A percentile compares a stretch with the other conserved stretches of the same genome.
Evolutionary conservation across 1,140 invertebrate species (phyloP).

Genomic region (Oncopeltus fasciatus): DNA sequence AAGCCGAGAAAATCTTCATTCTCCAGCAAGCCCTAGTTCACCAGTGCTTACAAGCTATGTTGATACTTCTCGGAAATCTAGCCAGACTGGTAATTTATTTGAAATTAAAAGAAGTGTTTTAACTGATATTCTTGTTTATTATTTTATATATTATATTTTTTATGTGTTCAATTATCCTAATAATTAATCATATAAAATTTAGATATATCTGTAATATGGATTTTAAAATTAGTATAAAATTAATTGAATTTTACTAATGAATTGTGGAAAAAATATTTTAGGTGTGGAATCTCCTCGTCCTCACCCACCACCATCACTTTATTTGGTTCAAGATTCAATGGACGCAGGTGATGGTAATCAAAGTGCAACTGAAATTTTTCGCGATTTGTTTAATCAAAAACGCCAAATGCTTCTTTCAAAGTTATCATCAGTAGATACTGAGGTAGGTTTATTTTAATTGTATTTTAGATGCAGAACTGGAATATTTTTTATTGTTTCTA

Average conservation of each 20-base stretch:
- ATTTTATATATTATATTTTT: too few species aligned
- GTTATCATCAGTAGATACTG: constrained; percentile 75
- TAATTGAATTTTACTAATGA: too few species aligned
- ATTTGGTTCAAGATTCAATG: constrained; percentile 16
- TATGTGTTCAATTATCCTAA: too few species aligned
- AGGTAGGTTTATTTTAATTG: constrained; percentile 53
- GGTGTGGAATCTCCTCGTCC: not conserved
- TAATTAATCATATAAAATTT: too few species aligned
- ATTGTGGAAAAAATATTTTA: too few species aligned
- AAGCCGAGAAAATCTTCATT: constrained; percentile 55
- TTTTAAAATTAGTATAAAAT: too few species aligned
- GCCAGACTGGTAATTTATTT: constrained; percentile 33
- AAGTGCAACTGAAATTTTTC: constrained; percentile 69
- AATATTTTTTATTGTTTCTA: too few species aligned
- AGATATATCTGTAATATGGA: too few species aligned
- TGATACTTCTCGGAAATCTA: constrained; percentile 37
- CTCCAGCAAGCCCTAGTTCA: constrained; percentile 42
- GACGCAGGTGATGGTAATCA: constrained; percentile 29
- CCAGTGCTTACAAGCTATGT: constrained; percentile 34
- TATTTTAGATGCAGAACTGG: too few species aligned
- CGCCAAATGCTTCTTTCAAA: constrained; percentile 71
- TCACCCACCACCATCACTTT: constrained; percentile 17
- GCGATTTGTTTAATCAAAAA: constrained; percentile 77
- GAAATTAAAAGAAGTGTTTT: too few species aligned
- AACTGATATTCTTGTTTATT: too few species aligned